Evolutionary conservation across 2,888 invertebrate species (phyloP), one percentile per base, ranked within the genome.

Genomic region (Amphipyra tragopoginis): DNA sequence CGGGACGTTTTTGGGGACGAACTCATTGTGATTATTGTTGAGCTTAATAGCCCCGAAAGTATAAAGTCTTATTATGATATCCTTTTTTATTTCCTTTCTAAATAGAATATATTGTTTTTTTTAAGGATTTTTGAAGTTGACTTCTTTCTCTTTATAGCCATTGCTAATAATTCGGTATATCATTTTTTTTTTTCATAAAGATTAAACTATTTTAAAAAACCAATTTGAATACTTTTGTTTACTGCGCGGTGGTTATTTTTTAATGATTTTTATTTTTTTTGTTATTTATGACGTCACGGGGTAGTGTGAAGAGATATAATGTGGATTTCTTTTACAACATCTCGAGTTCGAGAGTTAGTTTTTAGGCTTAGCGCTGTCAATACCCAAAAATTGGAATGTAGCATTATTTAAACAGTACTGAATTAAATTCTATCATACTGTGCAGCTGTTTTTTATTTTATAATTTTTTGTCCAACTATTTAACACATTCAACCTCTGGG

Each of bases 1-100:
- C 61, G 79, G 68, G 70, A 75, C 72, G 74, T 68, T 69, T 77
- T 79, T 58, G 70, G 75, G 57, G 75, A 80, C 77, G 65, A 75
- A 65, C 75, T 81, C 72, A 72, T 81, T 80, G 68, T 73, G 65
- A 79, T 80, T 81, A 72, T 71, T 59, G 9, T 61, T 44, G 21
- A 64, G 61, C 53, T 73, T 80, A 64, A 72, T 77, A 66, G 75
- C 57, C 65, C 53, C 58, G 63, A 79, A 79, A 72, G 60, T 68
- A 50, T 60, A 7, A 62, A 69, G 49, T 65, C 15, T 44, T 34
- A 58, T 43, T 48, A n/a, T n/a, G 39, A 45, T 52, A 51, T 58
- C 45, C 49, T 63, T 61, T 72, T 65, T 69, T 56, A 38, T 61
- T 58, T 52, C 13, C n/a, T 59, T n/a, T 40, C n/a, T 50, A 33